Percentiles rank a stretch among this genome's conserved stretches.
Evolutionary conservation across 35 echinoderm and acorn worm genomes (phyloP).

Genomic region (Chiridota heheva): DNA sequence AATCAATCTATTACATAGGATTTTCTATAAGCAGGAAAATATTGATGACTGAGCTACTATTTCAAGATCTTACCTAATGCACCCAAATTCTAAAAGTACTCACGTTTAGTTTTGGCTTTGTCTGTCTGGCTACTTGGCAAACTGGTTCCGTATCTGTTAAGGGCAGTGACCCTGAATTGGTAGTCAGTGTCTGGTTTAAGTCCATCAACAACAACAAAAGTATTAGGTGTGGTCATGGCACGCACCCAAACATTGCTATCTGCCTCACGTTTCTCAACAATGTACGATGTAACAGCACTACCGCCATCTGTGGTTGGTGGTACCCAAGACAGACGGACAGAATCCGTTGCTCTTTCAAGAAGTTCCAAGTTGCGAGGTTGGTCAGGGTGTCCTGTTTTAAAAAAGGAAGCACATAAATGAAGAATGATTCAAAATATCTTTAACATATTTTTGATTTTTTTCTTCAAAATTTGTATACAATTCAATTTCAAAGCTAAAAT

Average conservation of each 20-base stretch:
- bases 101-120: conserved; percentile 66
- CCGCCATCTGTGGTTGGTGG: conserved; percentile 90
- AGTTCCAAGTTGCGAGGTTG: conserved; percentile 83
- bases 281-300: conserved; percentile 67
- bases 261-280: conserved; percentile 82
- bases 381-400: conserved; percentile 79
- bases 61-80: too few relatives aligned
- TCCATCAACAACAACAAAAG: conserved; percentile 64
- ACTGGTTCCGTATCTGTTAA: conserved; percentile 85
- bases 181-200: conserved; percentile 88
- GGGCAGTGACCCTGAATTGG: conserved; percentile 81
- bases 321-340: conserved; percentile 89
- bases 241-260: conserved; percentile 63
- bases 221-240: conserved; percentile 74
- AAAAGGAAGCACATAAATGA: background rate
- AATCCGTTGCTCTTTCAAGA: conserved; percentile 68
- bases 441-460: background rate
- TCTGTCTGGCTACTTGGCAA: conserved; percentile 61
- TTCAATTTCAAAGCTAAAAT: background rate
- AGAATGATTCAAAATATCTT: background rate
- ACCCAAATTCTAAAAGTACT: too few relatives aligned
- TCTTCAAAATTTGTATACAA: background rate
- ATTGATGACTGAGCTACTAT: too few relatives aligned
- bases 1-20: too few relatives aligned
- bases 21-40: too few relatives aligned